Percentiles rank a stretch among this genome's conserved stretches.
Evolutionary conservation across 2,888 invertebrate genomes (phyloP).

Genomic region (Tortricodes alternella): DNA sequence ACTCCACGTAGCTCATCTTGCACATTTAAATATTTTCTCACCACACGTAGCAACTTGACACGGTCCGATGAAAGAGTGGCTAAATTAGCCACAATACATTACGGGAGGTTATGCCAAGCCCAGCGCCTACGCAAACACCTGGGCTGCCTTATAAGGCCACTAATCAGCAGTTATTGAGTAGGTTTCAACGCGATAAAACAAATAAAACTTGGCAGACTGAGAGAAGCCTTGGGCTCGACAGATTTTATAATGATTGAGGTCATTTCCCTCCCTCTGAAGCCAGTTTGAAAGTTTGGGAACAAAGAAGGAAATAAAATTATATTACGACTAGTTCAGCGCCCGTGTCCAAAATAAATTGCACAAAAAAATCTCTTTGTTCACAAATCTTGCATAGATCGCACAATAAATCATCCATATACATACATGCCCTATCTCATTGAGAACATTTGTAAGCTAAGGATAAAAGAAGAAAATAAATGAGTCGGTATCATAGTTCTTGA

Average conservation of each 20-base stretch:
- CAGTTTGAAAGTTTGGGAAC: too few relatives aligned
- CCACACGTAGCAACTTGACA: slow-evolving; percentile 49
- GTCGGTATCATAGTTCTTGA: too few relatives aligned
- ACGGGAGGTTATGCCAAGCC: slow-evolving; percentile 63
- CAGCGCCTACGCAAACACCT: slow-evolving; percentile 66
- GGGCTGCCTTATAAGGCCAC: slow-evolving; percentile 59
- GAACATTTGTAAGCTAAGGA: too few relatives aligned
- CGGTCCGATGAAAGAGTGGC: slow-evolving; percentile 54
- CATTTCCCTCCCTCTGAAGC: too few relatives aligned
- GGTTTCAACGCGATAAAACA: background rate
- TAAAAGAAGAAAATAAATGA: too few relatives aligned
- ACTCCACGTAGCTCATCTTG: slow-evolving; percentile 70
- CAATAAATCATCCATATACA: too few relatives aligned
- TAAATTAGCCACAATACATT: slow-evolving; percentile 56
- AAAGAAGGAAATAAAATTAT: too few relatives aligned
- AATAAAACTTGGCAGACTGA: slow-evolving; percentile 6
- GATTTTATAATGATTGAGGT: background rate
- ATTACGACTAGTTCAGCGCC: too few relatives aligned
- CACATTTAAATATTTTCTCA: slow-evolving; percentile 32
- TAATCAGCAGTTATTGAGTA: slow-evolving; percentile 53
- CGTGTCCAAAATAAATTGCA: too few relatives aligned
- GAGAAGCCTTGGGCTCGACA: background rate
- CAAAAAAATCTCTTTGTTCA: too few relatives aligned
- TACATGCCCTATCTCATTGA: too few relatives aligned
- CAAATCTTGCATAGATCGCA: too few relatives aligned